These are phyloP conservation scores for Cremastinae sp. DNA, from an alignment of 2,888 invertebrate species.

Conservation along the genomic window DNA sequence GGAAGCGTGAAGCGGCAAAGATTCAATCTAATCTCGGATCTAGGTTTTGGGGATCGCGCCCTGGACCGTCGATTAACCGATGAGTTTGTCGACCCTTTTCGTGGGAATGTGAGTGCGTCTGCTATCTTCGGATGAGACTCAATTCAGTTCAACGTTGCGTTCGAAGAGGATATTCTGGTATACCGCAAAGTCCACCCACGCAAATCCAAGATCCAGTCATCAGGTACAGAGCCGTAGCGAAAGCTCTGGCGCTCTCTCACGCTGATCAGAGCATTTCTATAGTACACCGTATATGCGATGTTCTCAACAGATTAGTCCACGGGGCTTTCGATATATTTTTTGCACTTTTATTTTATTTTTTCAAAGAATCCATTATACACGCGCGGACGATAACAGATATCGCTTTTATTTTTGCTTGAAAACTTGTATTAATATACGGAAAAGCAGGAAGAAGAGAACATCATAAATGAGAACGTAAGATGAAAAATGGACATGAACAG, in stretches of 20 bases:
- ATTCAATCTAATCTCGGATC: slow-evolving; percentile 58
- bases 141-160: slow-evolving; percentile 33
- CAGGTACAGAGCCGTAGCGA: slow-evolving; percentile 59
- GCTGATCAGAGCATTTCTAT: slow-evolving; percentile 40
- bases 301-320: too few relatives aligned
- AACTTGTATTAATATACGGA: slow-evolving; percentile 5
- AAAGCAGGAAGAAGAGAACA: not conserved
- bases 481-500: slow-evolving; percentile 43
- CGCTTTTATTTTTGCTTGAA: slow-evolving; percentile 27
- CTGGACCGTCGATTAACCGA: slow-evolving; percentile 48
- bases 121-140: slow-evolving; percentile 39
- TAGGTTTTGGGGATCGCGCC: slow-evolving; percentile 42
- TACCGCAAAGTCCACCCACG: slow-evolving; percentile 26
- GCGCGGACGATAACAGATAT: slow-evolving; percentile 3
- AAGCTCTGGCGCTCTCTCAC: slow-evolving; percentile 41
- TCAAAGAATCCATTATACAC: too few relatives aligned
- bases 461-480: slow-evolving; percentile 36
- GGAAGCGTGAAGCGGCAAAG: slow-evolving; percentile 35
- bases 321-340: too few relatives aligned
- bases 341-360: too few relatives aligned
- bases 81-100: slow-evolving; percentile 35
- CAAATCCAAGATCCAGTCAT: slow-evolving; percentile 50
- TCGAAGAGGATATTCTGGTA: slow-evolving; percentile 22
- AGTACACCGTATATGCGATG: slow-evolving; percentile 4
- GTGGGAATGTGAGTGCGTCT: slow-evolving; percentile 12